Evolutionary conservation across 2,113 vertebrate species (phyloP).

Genomic region (Vanacampus margaritifer): DNA sequence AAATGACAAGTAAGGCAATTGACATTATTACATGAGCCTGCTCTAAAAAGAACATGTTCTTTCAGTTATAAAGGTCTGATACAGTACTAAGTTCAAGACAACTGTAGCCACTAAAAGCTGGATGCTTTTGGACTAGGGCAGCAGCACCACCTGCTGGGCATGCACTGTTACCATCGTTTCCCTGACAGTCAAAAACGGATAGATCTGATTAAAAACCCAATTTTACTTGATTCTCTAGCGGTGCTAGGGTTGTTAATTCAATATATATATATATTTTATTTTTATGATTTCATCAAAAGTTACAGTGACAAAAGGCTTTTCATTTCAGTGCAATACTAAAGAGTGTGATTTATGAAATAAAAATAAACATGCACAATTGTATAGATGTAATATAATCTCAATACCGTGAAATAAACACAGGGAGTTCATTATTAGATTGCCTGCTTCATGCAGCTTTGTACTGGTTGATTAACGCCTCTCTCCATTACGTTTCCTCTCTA

Average conservation of each 20-base stretch:
- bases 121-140: constrained; percentile 10
- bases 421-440: not conserved
- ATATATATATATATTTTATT: too few species aligned
- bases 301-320: constrained; percentile 8
- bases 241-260: constrained; percentile 10
- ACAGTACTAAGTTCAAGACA: not conserved
- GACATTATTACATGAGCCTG: too few species aligned
- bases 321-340: not conserved
- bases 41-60: too few species aligned
- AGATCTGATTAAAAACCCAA: constrained; percentile 14
- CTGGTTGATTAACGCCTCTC: not conserved
- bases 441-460: not conserved
- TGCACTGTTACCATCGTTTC: not conserved
- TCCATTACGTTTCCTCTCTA: not conserved
- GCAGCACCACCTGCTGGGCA: constrained; percentile 61
- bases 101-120: not conserved
- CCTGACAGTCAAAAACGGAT: not conserved
- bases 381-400: not conserved
- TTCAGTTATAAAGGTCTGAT: too few species aligned
- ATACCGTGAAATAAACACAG: not conserved
- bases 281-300: too few species aligned
- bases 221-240: constrained; percentile 10
- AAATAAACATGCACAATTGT: constrained; percentile 1
- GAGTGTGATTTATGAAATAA: not conserved
- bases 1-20: too few species aligned